Base-by-base conservation (phyloP, 2,797 vertebrate species). In the Kryptopterus vitreolus region DNA sequence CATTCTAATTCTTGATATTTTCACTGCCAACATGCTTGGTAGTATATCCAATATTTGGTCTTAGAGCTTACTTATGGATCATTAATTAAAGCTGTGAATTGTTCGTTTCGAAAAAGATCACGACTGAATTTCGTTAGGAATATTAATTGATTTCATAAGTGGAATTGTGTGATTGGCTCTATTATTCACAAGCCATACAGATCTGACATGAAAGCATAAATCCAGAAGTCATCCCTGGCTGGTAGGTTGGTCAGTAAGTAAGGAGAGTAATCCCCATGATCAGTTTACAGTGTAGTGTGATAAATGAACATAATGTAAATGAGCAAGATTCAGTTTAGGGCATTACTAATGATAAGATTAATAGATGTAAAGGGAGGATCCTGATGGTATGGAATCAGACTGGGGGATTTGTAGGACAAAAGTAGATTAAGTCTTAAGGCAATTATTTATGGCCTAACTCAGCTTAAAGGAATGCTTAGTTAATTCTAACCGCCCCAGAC, bases 281-380 rank as follows among this genome's bases (percentile, higher is more conserved):
- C 77, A 78, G 76, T 77, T 83, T 74, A 62, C 68, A n/a, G n/a
- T 46, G 48, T 72, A 18, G 71, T 68, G 46, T 38, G 18, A 26
- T 58, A 62, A 76, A 46, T 65, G 59, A 81, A 81, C 85, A 83
- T 82, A 83, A 85, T 84, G 84, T 73, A 90, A 90, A 92, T 91
- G 70, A 89, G 88, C 38, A 29, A 77, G 68, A 83, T 81, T 85
- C 77, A 43, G 77, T 87, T 88, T 87, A 79, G 29, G 29, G 81
- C 87, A 87, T 86, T 61, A 83, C 86, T 91, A 92, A 91, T 90
- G 87, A 92, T 91, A 83, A 88, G 88, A 91, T 90, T 88, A 88
- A 88, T 87, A 83, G 79, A 88, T 88, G 87, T 81, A 85, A 91
- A 89, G 83, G 22, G 69, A 80, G 84, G 85, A 87, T 89, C 88